These are phyloP conservation scores for Lymantria monacha DNA, from an alignment of 2,888 invertebrate species.

Conservation along the genomic window DNA sequence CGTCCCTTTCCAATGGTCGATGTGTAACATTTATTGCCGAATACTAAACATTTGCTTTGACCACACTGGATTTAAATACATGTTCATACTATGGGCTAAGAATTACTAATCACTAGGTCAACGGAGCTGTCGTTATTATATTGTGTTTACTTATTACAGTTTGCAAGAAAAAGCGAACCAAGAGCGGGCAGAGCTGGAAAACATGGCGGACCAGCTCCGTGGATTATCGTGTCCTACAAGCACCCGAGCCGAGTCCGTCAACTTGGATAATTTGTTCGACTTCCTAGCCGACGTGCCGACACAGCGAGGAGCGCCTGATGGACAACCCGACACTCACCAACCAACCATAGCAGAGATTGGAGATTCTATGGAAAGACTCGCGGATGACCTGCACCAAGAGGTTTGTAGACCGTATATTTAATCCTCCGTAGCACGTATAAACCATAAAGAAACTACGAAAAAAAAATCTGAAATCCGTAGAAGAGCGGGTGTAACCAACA, in stretches of 20 bases:
- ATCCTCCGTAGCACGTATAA: not conserved
- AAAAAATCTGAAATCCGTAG: no score
- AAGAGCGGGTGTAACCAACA: no score
- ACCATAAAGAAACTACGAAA: no score
- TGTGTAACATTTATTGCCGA: no score
- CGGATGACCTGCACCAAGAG: slow-evolving; percentile 91
- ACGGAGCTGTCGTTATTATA: not conserved
- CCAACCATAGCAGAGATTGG: slow-evolving; percentile 91
- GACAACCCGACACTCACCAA: slow-evolving; percentile 78
- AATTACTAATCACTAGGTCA: no score
- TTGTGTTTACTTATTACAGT: slow-evolving; percentile 36
- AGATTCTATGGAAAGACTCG: slow-evolving; percentile 91
- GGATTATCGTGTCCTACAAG: slow-evolving; percentile 57
- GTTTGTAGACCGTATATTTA: slow-evolving; percentile 47
- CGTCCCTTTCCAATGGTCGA: no score
- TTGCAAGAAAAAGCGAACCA: slow-evolving; percentile 86
- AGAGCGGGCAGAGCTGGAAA: slow-evolving; percentile 80
- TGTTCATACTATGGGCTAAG: no score
- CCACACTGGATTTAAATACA: no score
- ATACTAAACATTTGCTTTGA: no score
- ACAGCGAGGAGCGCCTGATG: slow-evolving; percentile 73
- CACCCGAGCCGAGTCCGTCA: slow-evolving; percentile 87
- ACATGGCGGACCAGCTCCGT: slow-evolving; percentile 72
- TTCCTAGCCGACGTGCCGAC: slow-evolving; percentile 90
- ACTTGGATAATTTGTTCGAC: slow-evolving; percentile 94